Conservation (phyloP, 2,888 invertebrate genomes). For the Oscheius sp. region DNA sequence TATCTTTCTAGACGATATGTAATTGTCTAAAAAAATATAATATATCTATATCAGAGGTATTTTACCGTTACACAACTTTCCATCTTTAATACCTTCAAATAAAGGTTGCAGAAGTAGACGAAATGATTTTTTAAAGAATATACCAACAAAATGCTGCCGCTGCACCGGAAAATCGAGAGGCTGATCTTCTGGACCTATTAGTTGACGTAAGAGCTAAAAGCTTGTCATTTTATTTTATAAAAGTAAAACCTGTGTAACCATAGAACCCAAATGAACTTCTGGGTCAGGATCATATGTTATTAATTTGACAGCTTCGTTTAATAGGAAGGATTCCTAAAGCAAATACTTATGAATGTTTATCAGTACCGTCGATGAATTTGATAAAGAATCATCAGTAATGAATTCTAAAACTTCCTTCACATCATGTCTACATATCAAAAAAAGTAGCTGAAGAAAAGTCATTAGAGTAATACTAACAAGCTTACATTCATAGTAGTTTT, state of each 20-base stretch:
- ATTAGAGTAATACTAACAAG: no score
- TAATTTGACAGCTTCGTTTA: neutral
- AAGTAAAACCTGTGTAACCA: neutral
- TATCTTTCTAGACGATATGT: neutral
- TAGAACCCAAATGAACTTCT: neutral
- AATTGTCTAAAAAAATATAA: neutral
- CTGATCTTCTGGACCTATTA: neutral
- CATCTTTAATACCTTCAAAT: neutral
- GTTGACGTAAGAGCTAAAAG: no score
- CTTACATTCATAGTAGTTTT: neutral
- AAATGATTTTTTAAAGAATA: neutral
- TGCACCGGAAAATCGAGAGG: neutral
- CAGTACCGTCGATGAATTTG: no score
- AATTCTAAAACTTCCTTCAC: no score
- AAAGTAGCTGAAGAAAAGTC: no score
- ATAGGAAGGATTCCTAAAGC: neutral
- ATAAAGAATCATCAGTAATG: no score
- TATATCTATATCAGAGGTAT: neutral
- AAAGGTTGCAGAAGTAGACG: neutral
- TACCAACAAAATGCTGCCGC: neutral
- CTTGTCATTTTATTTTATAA: neutral
- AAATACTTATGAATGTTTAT: no score
- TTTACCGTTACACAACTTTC: neutral
- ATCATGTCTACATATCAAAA: no score
- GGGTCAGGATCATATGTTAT: slow-evolving; percentile 3